Evolutionary conservation across 2,888 invertebrate genomes (phyloP).

Genomic region (Metellina segmentata): DNA sequence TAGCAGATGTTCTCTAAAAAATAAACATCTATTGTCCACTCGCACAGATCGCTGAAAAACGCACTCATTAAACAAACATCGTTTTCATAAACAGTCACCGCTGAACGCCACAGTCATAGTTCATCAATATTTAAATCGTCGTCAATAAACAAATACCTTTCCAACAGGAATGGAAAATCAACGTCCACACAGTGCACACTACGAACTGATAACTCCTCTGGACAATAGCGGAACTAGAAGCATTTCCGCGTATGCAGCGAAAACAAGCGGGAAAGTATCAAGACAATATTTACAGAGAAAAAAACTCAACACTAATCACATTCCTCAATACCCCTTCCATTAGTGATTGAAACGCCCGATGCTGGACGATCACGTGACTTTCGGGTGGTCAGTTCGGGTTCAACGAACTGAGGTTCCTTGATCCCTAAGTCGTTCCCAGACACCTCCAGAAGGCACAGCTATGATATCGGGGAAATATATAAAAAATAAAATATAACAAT

Average conservation of each 20-base stretch:
- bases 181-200: background rate
- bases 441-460: conserved; percentile 43
- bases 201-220: background rate
- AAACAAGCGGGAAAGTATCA: background rate
- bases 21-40: too few species aligned
- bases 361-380: conserved; percentile 28
- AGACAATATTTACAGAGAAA: background rate
- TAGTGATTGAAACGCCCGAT: conserved; percentile 49
- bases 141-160: background rate
- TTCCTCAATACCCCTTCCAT: conserved; percentile 57
- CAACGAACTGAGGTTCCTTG: conserved; percentile 71
- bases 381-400: conserved; percentile 27
- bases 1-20: too few species aligned
- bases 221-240: background rate
- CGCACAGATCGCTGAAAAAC: too few species aligned
- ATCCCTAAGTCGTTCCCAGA: conserved; percentile 59
- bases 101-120: background rate
- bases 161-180: background rate
- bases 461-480: background rate
- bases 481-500: conserved; percentile 19
- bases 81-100: background rate
- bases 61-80: background rate
- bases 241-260: conserved; percentile 44
- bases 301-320: background rate
- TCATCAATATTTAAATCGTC: background rate